These are phyloP conservation scores for Caretta caretta DNA, from an alignment of 2,113 vertebrate genomes.

Conservation along the genomic window DNA sequence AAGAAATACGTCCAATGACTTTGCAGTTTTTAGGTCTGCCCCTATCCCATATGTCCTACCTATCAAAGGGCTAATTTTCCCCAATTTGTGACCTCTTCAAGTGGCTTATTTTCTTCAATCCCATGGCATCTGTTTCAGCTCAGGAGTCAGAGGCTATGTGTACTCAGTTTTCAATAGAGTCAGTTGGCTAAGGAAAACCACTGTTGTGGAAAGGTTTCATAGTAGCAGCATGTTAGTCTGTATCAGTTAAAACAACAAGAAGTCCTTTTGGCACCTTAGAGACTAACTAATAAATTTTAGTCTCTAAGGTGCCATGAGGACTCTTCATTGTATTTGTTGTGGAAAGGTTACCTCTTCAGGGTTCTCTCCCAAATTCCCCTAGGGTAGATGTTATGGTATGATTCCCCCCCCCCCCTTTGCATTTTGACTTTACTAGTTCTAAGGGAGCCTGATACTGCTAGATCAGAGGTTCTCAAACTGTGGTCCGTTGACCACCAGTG, in stretches of 20 bases:
- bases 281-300: too few relatives aligned
- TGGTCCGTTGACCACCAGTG: too few relatives aligned
- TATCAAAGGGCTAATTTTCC: not conserved
- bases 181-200: slow-evolving; percentile 11
- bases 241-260: too few relatives aligned
- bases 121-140: not conserved
- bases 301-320: too few relatives aligned
- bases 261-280: too few relatives aligned
- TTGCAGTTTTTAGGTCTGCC: not conserved
- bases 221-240: too few relatives aligned
- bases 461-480: not conserved
- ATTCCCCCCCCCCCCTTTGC: not conserved
- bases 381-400: fast-evolving
- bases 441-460: not conserved
- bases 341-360: slow-evolving; percentile 25
- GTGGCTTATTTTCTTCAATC: slow-evolving; percentile 8
- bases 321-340: not conserved
- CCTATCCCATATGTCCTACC: not conserved
- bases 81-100: not conserved
- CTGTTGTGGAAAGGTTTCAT: slow-evolving; percentile 2
- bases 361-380: not conserved
- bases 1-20: not conserved
- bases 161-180: not conserved
- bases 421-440: not conserved
- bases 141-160: not conserved